Base-by-base conservation (phyloP, 2,797 vertebrate genomes). In the Miichthys miiuy region DNA sequence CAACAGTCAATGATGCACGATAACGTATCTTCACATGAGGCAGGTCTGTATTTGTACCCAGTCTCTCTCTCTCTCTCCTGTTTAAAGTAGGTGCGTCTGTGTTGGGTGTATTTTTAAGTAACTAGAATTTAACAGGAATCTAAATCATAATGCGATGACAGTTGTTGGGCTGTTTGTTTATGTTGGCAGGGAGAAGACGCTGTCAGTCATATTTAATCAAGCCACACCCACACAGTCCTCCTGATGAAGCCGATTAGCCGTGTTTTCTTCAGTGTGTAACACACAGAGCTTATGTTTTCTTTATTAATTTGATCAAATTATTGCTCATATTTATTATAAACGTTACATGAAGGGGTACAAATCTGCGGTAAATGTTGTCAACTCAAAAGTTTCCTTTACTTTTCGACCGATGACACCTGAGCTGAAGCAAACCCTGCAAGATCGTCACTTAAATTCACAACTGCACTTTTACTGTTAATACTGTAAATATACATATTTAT, bases 191-290 rank as follows among this genome's bases (percentile, higher is more conserved):
- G 54, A 78, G 55, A 66, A 47, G 6, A 2, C 13, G 2, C 47
- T 67, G 61, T 67, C 75, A 85, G 5, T 80, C 42, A 68, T 14
- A 47, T 52, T 30, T 3, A 66, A 72, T 72, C 11, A 47, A 60
- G 47, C 51, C 25, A 56, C 68, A 54, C 47, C 27, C 54, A 1
- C 42, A 42, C 11, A 10, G 10, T 42, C 34, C 34, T 44, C 21
- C 2, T 16, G 21, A 57, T 48, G 13, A 46, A n/a, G 7, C 18
- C 41, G 38, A 55, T 74, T 5, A 58, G 1, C 11, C 4, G 3
- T 6, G 20, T 56, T 55, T 38, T 14, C 61, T n/a, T 23, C 3
- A 3, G 11, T 54, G 16, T 56, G 34, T 5, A 54, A 25, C 17
- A 3, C 34, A 34, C 34, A 34, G 8, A 9, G 34, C 34, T 38